Evolutionary conservation across 2,888 invertebrate species (phyloP), one percentile per base, ranked within the genome.

Genomic region (Scaptomyza cyrtandrae): DNA sequence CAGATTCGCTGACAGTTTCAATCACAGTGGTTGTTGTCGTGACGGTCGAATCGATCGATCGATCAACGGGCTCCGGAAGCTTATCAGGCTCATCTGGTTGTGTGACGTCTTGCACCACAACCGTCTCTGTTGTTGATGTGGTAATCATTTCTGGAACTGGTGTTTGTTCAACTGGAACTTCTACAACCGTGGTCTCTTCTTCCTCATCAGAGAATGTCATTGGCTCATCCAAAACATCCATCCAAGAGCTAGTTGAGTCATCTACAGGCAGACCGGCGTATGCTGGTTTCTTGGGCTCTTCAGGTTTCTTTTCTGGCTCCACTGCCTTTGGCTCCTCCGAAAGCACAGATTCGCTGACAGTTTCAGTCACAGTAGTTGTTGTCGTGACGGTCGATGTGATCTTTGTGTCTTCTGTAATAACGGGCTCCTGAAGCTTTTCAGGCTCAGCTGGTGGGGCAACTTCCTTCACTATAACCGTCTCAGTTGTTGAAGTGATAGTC

Each of bases 61-160:
- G n/a, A n/a, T n/a, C 10, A 1, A 43, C 2, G 45, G 43, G 10
- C 27, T 19, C 24, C 1, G 37, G n/a, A 19, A 24, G 27, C 16
- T 61, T 48, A 35, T 27, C 14, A 4, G 27, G 52, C 27, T 53
- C 53, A 19, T 19, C 1, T 43, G 43, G 19, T 11, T 43, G 43
- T 0, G 16, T 19, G 19, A 19, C 11, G 3, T 43, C 43, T 11
- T 43, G 2, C 5, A 11, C 43, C 3, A 39, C 11, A 6, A 52
- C 14, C 35, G 11, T 46, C n/a, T 45, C 49, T 3, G 43, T 19
- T 19, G 41, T 57, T n/a, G 43, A 16, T 9, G 55, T 49, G 31
- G 35, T 43, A 19, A 0, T 11, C 43, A 5, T 43, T 6, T 50
- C 37, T 37, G 48, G 49, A 24, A 29, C 29, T 9, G 14, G 3